Evolutionary conservation across 2,113 vertebrate species (phyloP), one percentile per base, ranked within the genome.

Genomic region (Ophiodon elongatus): DNA sequence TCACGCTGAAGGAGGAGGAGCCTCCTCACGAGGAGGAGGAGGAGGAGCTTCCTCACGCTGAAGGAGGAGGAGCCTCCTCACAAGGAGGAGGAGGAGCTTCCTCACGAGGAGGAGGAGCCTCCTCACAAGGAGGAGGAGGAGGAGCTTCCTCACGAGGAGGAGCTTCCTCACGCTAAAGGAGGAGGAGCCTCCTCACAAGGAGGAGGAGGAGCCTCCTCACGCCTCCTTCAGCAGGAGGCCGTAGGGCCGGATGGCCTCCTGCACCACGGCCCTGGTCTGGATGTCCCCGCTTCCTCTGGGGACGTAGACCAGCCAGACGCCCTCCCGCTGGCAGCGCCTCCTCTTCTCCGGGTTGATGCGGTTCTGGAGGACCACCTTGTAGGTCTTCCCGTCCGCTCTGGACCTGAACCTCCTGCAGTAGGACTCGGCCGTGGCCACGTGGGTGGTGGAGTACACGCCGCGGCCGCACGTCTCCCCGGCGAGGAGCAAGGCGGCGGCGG

Each of bases 301-400:
- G 57, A 94, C 10, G 80, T 90, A 92, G 21, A 95, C 86, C 82
- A 95, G 8, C 95, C 95, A 95, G 2, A 86, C 17, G 1, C 74
- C 56, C 1, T 75, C 13, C 6, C 75, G 73, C 37, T 82, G 25
- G 13, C 83, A 93, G 17, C 14, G 2, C n/a, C 1, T 0, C 52
- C 94, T 89, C 25, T 76, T 85, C 3, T 35, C 0, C 0, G 91
- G 93, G 80, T 94, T 95, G 80, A 95, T 91, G 47, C 93, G 85
- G 87, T 95, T 95, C 92, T 95, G 95, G 15, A 95, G 90, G 43
- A 94, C 50, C 66, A 92, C 91, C 23, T 88, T 76, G 85, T 94
- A 94, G 0, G 1, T 91, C 76, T 93, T 93, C 6, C 89, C 90
- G 9, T 86, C 91, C 72, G 39, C 85, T 27, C 80, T 45, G 66